Base-by-base conservation (phyloP, 2,888 invertebrate species). In the Myopa testacea region DNA sequence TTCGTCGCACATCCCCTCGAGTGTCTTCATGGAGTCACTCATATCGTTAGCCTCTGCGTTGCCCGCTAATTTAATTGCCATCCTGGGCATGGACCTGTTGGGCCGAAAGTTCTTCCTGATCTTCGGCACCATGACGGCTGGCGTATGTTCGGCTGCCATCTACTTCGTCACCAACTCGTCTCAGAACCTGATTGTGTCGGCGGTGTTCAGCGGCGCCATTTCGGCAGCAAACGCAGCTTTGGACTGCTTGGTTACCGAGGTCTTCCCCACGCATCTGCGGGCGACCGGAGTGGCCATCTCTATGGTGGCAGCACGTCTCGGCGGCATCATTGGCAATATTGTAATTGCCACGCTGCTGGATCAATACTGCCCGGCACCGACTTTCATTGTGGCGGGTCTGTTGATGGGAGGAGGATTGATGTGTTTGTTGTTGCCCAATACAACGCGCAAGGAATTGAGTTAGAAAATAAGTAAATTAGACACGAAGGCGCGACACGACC, bases 251-350 rank as follows among this genome's bases (percentile, higher is more conserved):
- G 95, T 96, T 86, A 96, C 96, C 38, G 98, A 98, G 91, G 95
- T 97, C 80, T 97, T 97, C 89, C 97, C 97, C 55, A 97, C 97
- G 63, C 94, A 95, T 90, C 91, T 97, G 86, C 93, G 96, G 84
- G 96, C 97, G 71, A 97, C 97, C 67, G 96, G 97, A 81, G 95
- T 96, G 81, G 97, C 97, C 60, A 93, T 97, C 79, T 96, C 96
- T 0, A 96, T 96, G 94, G 96, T 96, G 60, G 94, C 96, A 37
- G 96, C 96, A 40, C 93, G 97, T 78, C 91, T 97, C 79, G 97
- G 83, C 77, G 97, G 97, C 83, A 97, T 97, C 86, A 92, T 94
- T 82, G 90, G 90, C 70, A 90, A 90, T 80, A 89, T 97, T 83
- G 95, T 96, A 78, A 97, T 98, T 85, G 97, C 97, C 45, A 93